A percentile compares a stretch with the other conserved stretches of the same genome.
Conservation (phyloP, 2,113 vertebrate species). For the Anolis carolinensis region DNA sequence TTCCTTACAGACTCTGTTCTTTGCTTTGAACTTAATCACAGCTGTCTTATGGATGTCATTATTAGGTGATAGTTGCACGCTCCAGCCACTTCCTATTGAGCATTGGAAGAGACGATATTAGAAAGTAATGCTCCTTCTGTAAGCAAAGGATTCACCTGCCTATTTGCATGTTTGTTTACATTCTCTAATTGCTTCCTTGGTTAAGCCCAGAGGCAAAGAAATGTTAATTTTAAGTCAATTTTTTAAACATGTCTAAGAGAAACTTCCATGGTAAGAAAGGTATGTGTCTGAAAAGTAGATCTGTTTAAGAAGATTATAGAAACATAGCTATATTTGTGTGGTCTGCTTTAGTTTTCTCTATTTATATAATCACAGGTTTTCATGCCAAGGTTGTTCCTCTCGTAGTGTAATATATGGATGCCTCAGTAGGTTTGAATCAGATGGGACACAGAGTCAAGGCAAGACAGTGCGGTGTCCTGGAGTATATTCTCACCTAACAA, state of each 20-base stretch:
- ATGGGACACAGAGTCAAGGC: neutral
- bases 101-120: neutral
- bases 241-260: neutral
- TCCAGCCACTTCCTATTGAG: neutral
- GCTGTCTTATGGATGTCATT: neutral
- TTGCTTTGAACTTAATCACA: neutral
- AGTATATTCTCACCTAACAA: too few relatives aligned
- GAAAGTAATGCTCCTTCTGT: neutral
- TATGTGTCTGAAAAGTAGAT: neutral
- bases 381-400: neutral
- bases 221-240: neutral
- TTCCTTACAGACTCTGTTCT: too few relatives aligned
- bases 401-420: neutral
- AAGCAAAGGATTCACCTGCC: neutral
- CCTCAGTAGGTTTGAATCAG: neutral
- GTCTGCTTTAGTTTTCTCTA: neutral
- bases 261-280: neutral
- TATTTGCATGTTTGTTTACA: neutral
- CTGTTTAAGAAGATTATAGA: neutral
- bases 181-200: slow-evolving; percentile 1
- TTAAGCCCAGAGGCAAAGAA: neutral
- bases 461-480: neutral
- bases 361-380: neutral
- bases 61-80: neutral
- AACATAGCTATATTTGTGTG: neutral